Conservation (phyloP, 2,888 invertebrate species). For the Drosophila eohydei region DNA sequence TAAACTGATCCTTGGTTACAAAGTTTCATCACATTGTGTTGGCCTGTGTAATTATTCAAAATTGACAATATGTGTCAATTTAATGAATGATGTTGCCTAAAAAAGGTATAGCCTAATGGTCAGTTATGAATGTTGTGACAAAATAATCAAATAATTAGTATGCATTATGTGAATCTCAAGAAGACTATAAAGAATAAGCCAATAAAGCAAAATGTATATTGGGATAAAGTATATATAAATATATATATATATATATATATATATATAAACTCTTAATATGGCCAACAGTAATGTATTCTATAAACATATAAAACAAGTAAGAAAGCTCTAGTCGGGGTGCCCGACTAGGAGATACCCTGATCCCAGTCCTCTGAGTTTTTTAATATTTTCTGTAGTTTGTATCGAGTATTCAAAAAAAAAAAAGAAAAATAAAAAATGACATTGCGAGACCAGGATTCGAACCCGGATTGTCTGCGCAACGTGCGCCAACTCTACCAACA, state of each 20-base stretch:
- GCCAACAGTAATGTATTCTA: not conserved
- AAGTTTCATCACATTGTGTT: not conserved
- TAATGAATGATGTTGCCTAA: constrained; percentile 26
- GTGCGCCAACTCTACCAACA: no score
- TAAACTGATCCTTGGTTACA: not conserved
- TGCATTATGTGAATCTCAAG: constrained; percentile 17
- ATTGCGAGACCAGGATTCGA: no score
- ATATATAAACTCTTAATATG: not conserved
- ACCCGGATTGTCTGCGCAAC: no score
- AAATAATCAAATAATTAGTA: constrained; percentile 39
- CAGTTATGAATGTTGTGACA: not conserved
- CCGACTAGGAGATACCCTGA: no score
- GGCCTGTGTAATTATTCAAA: not conserved
- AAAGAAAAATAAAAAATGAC: no score
- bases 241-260: not conserved
- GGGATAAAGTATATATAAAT: not conserved
- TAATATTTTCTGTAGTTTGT: no score
- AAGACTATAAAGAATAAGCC: not conserved
- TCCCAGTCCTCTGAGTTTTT: no score
- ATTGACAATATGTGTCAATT: constrained; percentile 25
- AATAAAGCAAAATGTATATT: not conserved
- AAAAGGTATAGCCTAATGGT: not conserved
- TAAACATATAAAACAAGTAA: no score
- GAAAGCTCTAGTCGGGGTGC: no score
- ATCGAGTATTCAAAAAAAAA: no score